Percentiles rank a stretch among this genome's conserved stretches.
These are phyloP conservation scores for Aspidapion aeneum DNA, from an alignment of 2,888 invertebrate genomes.

Conservation along the genomic window DNA sequence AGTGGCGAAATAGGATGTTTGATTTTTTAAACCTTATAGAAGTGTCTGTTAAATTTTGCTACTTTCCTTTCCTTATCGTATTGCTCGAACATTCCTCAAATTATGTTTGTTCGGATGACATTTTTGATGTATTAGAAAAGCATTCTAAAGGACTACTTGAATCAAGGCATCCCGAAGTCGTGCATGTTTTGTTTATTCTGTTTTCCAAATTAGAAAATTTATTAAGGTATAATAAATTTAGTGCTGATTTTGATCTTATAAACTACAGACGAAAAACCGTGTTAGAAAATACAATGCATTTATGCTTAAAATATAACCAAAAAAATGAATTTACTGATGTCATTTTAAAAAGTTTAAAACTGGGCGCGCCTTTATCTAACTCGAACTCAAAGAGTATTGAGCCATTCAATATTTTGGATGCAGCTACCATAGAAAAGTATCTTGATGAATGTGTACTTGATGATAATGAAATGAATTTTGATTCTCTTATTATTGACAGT, in stretches of 20 bases:
- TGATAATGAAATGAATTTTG: conserved; percentile 24
- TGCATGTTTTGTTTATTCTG: conserved; percentile 26
- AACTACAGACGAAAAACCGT: conserved; percentile 14
- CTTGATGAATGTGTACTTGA: conserved; percentile 30
- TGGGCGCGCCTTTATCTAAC: conserved; percentile 28
- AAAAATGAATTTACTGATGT: conserved; percentile 24
- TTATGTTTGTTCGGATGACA: conserved; percentile 21
- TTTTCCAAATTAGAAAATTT: conserved; percentile 25
- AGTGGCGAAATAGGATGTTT: conserved; percentile 24
- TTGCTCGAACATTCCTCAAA: conserved; percentile 26
- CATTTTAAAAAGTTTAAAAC: conserved; percentile 28
- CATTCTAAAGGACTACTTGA: conserved; percentile 11
- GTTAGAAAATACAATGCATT: conserved; percentile 26
- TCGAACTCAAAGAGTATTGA: conserved; percentile 10
- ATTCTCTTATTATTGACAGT: conserved; percentile 28
- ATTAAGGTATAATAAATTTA: background rate
- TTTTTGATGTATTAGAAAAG: conserved; percentile 24
- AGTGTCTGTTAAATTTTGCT: conserved; percentile 27
- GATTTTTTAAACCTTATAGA: conserved; percentile 24
- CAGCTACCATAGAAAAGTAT: conserved; percentile 26
- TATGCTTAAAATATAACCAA: conserved; percentile 22
- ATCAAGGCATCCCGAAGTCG: conserved; percentile 19
- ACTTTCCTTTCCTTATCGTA: conserved; percentile 31
- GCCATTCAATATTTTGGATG: conserved; percentile 20
- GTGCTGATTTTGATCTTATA: background rate